These are phyloP conservation scores for Amblyopsis hoosieri DNA, from an alignment of 2,797 vertebrate genomes.

Conservation along the genomic window DNA sequence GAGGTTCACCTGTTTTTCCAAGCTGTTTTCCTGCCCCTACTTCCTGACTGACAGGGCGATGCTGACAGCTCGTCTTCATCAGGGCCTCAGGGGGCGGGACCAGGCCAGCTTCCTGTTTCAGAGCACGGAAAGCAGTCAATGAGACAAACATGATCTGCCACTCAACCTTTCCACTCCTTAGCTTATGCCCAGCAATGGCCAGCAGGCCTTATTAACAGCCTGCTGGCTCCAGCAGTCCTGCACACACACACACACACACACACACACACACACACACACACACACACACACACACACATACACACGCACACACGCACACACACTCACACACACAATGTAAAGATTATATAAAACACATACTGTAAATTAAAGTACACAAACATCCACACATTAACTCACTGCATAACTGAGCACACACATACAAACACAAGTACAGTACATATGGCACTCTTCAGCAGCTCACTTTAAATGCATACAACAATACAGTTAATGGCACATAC, in stretches of 20 bases:
- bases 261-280: constrained; percentile 8
- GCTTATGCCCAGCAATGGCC: constrained; percentile 33
- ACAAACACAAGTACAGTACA: too few species aligned
- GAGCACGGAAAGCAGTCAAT: constrained; percentile 33
- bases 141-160: constrained; percentile 44
- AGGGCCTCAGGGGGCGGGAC: constrained; percentile 12
- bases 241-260: constrained; percentile 10
- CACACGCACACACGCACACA: constrained; percentile 3
- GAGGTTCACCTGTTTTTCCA: constrained; percentile 6
- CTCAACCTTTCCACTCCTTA: constrained; percentile 45
- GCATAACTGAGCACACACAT: too few species aligned
- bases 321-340: constrained; percentile 1
- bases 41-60: constrained; percentile 4
- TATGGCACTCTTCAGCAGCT: too few species aligned
- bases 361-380: too few species aligned
- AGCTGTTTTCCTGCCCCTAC: constrained; percentile 8
- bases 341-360: neutral
- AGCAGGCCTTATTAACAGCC: constrained; percentile 35
- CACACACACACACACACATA: constrained; percentile 18
- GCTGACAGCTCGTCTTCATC: constrained; percentile 47
- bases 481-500: too few species aligned
- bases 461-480: too few species aligned
- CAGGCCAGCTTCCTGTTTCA: constrained; percentile 22
- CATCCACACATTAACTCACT: too few species aligned
- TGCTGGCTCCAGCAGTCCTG: constrained; percentile 13